Conservation (phyloP, 2,797 vertebrate genomes). For the Sebastes minor region DNA sequence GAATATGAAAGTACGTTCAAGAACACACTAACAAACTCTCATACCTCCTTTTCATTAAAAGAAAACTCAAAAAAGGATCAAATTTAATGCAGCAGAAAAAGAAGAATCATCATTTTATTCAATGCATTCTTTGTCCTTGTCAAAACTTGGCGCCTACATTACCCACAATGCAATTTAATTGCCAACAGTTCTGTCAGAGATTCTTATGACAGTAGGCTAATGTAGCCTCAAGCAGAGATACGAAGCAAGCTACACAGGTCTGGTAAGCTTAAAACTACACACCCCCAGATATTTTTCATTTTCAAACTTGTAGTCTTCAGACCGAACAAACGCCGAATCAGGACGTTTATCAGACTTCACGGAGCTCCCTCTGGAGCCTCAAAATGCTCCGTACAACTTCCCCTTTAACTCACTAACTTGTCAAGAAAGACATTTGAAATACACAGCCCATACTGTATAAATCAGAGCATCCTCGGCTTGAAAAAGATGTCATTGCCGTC, state of each 20-base stretch:
- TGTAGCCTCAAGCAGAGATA: background rate
- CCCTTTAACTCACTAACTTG: background rate
- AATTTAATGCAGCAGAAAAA: background rate
- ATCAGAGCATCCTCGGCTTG: background rate
- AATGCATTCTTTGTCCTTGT: background rate
- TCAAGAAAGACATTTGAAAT: background rate
- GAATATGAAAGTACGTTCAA: background rate
- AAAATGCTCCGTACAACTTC: background rate
- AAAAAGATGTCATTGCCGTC: constrained; percentile 13
- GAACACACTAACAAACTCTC: background rate
- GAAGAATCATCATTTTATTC: background rate
- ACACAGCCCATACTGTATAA: background rate
- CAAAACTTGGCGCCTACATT: background rate
- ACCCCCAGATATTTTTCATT: background rate
- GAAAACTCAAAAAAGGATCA: background rate
- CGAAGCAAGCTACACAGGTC: background rate
- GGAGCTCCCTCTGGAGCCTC: background rate
- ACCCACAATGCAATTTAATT: background rate
- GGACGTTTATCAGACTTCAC: background rate
- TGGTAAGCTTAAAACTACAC: background rate
- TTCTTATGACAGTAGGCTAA: background rate
- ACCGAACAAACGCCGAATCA: background rate
- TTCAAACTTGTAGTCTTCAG: background rate
- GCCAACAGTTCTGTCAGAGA: background rate
- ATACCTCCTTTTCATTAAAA: background rate